Base-by-base conservation (phyloP, 2,797 vertebrate genomes). In the Takifugu rubripes region DNA sequence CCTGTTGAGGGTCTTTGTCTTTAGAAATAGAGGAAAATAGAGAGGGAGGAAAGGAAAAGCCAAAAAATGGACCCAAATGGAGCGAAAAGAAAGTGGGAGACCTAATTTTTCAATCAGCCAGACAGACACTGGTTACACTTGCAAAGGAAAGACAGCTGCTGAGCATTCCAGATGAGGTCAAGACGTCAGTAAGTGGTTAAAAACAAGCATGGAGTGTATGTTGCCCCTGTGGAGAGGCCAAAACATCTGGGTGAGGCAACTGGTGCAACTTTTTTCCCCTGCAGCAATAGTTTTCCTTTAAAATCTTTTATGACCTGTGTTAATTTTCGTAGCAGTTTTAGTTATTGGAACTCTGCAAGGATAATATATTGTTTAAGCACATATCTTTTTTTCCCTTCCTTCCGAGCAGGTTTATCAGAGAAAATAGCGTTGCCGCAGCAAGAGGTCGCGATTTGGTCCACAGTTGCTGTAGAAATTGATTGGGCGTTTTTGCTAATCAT, bases 131-230 rank as follows among this genome's bases (percentile, higher is more conserved):
- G 84, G 81, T 85, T 85, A 69, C 76, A 73, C 59, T 67, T 78
- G 72, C 25, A 48, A 85, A 82, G 68, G 61, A 75, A 81, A 76
- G 84, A 86, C 82, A 90, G 89, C 90, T 91, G 88, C 87, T 88
- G 81, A 74, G 70, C 82, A 90, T 91, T 90, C 90, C 88, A 85
- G 85, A 82, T 79, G 66, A 81, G 78, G 86, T 87, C 66, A 74
- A 81, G 85, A 76, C 78, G 66, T 85, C 78, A 84, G 77, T 44
- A 65, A 81, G 78, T 61, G 75, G 74, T 78, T 80, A 85, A 85
- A 85, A 81, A 80, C 74, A 74, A 76, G 80, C 80, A 71, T 84
- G 80, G 80, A 77, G 77, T 82, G 63, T 75, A 74, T 70, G 77
- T 76, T 72, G 77, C 78, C 70, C 66, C 49, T 63, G 74, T 77